Percentiles rank a stretch among this genome's conserved stretches.
Conservation (phyloP, 23 tunicate species). For the Aplidium turbinatum region DNA sequence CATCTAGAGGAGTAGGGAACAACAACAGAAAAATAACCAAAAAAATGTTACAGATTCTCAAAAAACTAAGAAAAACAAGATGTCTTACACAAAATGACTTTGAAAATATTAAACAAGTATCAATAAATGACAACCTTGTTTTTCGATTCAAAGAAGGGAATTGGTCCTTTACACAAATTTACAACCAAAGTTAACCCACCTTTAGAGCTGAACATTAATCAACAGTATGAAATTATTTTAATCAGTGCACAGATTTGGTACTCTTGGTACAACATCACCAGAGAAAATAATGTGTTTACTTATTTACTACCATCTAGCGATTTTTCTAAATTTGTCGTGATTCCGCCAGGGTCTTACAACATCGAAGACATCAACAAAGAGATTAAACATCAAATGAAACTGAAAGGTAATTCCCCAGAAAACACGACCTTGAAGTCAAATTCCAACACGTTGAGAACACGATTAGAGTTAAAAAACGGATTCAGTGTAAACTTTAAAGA, state of each 20-base stretch:
- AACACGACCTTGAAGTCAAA: not conserved
- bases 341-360: conserved; percentile 4
- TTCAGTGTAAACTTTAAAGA: not conserved
- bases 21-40: not conserved
- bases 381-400: conserved; percentile 1
- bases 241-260: conserved; percentile 13
- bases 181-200: conserved; percentile 7
- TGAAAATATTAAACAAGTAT: not conserved
- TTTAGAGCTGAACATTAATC: not conserved
- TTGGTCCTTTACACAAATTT: not conserved
- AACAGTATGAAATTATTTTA: not conserved
- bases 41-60: not conserved
- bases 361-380: conserved; percentile 5
- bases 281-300: not conserved
- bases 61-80: not conserved
- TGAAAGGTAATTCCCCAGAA: not conserved
- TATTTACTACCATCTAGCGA: not conserved
- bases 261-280: conserved; percentile 11
- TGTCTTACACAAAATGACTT: not conserved
- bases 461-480: conserved; percentile 1
- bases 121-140: not conserved
- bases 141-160: conserved; percentile 6
- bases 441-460: conserved; percentile 4
- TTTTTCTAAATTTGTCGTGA: not conserved
- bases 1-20: conserved; percentile 3